These are phyloP conservation scores for Gadopsis bispinosus DNA, from an alignment of 2,797 vertebrate genomes.

Conservation along the genomic window DNA sequence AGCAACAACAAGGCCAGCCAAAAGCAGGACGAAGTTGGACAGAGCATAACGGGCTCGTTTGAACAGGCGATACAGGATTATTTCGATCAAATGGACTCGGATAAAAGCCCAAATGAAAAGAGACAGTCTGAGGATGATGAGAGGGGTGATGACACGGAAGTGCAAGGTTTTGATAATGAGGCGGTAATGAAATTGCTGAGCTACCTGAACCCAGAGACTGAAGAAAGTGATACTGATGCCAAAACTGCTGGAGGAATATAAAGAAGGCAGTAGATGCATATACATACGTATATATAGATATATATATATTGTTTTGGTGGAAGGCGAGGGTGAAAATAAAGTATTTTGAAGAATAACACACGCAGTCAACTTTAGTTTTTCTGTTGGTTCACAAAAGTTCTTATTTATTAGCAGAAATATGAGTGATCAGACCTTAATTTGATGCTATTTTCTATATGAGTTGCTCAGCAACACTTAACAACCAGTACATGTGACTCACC, in stretches of 20 bases:
- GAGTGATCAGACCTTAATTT: constrained; percentile 72
- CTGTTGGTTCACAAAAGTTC: constrained; percentile 66
- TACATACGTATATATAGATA: constrained; percentile 39
- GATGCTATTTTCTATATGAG: constrained; percentile 64
- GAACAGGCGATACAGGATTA: constrained; percentile 88
- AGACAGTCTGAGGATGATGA: constrained; percentile 78
- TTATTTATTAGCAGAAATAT: constrained; percentile 65
- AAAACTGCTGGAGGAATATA: constrained; percentile 86
- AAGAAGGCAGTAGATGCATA: constrained; percentile 51
- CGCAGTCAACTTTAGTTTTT: constrained; percentile 65
- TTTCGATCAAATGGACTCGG: constrained; percentile 83
- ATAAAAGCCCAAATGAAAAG: constrained; percentile 79
- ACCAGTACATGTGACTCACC: constrained; percentile 68
- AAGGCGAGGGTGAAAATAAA: constrained; percentile 60
- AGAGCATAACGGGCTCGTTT: constrained; percentile 78
- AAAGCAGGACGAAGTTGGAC: constrained; percentile 80
- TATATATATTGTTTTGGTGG: constrained; percentile 61
- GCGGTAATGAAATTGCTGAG: constrained; percentile 90
- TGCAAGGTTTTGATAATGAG: constrained; percentile 88
- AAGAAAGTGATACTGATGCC: constrained; percentile 80
- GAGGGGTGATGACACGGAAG: constrained; percentile 69
- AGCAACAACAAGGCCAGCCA: constrained; percentile 63
- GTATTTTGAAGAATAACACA: constrained; percentile 79
- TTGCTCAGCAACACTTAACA: constrained; percentile 62
- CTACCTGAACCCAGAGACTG: constrained; percentile 90